phyloP scores from a whole-genome alignment of 1,140 invertebrate species.

The Antheraea mylitta region DNA sequence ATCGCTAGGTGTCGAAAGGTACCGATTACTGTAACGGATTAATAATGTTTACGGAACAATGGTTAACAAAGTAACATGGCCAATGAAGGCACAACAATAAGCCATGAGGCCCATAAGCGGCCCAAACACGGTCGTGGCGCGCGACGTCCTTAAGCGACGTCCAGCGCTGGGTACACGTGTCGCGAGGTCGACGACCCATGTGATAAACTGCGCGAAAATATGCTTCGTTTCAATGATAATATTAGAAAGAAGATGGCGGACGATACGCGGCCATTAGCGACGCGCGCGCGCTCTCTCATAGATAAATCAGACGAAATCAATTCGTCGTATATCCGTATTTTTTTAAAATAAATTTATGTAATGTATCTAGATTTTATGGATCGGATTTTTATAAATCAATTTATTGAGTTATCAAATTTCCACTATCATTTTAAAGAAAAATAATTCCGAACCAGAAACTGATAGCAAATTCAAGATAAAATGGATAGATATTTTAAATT shows the following conservation, averaged over 20 bases:
- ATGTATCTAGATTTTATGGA: too few species aligned
- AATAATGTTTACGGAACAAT: conserved; percentile 1
- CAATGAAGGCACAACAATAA: conserved; percentile 12
- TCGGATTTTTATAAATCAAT: too few species aligned
- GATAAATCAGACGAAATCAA: background rate
- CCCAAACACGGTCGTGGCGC: background rate
- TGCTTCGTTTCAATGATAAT: conserved; percentile 59
- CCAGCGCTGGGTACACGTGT: conserved; percentile 46
- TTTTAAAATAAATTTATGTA: background rate
- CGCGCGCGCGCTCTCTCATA: background rate
- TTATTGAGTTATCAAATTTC: too few species aligned
- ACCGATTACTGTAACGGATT: background rate
- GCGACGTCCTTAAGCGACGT: background rate
- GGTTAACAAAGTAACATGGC: background rate
- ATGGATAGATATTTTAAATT: too few species aligned
- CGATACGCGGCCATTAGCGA: conserved; percentile 5
- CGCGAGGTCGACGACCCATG: conserved; percentile 54
- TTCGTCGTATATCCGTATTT: background rate
- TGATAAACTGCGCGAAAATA: conserved; percentile 71
- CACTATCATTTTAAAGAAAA: too few species aligned
- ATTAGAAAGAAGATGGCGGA: conserved; percentile 61
- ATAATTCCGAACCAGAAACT: too few species aligned
- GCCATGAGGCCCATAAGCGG: conserved; percentile 2
- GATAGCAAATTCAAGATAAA: too few species aligned
- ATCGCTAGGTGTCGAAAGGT: too few species aligned